These are phyloP conservation scores for Labeo catla DNA, from an alignment of 2,113 vertebrate species.

Conservation along the genomic window DNA sequence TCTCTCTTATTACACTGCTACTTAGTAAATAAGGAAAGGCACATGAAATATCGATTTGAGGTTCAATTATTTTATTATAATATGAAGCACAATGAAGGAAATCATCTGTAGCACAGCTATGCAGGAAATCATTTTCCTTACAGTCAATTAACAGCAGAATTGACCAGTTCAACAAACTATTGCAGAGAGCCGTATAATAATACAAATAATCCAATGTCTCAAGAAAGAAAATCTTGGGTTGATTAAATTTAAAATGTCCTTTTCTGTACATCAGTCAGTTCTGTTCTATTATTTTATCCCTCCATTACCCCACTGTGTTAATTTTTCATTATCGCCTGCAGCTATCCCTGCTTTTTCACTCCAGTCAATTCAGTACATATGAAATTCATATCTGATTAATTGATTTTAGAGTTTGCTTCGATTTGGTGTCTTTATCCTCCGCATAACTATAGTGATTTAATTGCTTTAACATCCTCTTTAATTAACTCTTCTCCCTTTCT, in stretches of 20 bases:
- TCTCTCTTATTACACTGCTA: background rate
- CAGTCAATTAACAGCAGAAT: background rate
- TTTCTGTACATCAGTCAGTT: background rate
- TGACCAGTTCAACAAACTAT: background rate
- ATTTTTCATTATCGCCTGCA: background rate
- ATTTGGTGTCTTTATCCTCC: background rate
- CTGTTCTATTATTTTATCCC: background rate
- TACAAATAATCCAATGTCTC: background rate
- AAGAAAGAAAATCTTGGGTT: constrained; percentile 2
- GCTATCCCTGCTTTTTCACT: constrained; percentile 8
- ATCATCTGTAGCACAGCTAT: background rate
- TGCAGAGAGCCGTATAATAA: background rate
- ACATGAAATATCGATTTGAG: background rate
- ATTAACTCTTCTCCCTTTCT: background rate
- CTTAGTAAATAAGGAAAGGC: background rate
- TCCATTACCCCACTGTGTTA: background rate
- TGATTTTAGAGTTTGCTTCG: background rate
- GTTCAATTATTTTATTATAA: background rate
- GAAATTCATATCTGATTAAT: background rate
- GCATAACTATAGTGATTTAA: background rate
- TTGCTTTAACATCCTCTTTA: background rate
- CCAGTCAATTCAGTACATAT: background rate
- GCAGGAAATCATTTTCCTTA: background rate
- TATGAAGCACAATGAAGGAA: background rate
- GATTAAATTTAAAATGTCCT: background rate